Base-by-base conservation (phyloP, 2,797 vertebrate species). In the Notolepis coatsorum region DNA sequence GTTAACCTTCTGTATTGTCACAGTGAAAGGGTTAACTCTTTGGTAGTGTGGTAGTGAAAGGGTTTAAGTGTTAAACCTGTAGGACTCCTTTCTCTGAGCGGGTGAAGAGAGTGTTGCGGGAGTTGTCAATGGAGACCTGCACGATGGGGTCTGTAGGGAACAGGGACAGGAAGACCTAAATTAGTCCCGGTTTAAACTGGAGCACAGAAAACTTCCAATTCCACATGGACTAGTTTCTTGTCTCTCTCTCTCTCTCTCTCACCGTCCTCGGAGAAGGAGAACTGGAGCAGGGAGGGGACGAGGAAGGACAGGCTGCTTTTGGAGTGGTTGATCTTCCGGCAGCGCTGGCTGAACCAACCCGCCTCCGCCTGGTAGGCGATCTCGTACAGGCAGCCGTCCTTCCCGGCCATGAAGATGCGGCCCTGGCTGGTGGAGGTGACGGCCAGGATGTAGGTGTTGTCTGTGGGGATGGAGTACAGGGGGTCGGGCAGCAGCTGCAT, bases 191-290 rank as follows among this genome's bases (percentile, higher is more conserved):
- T 54, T 58, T 3, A 31, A n/a, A 57, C 28, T 18, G 30, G 7
- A 51, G 52, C 15, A 28, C 10, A 28, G 9, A 54, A n/a, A 43
- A 5, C 0, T 38, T 62, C 35, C 3, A 3, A 25, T 2, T 20
- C n/a, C 20, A 42, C 2, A 15, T 24, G 3, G 13, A 48, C 39
- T 9, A 1, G 4, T 17, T 20, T 23, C 7, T 9, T 1, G 4
- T 17, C 20, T 23, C 7, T 17, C 27, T 24, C 21, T 10, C 8
- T 8, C 10, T 51, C 27, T 53, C 48, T n/a, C 93, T 88, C 71
- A 99, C 98, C 98, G 49, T 99, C 98, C 81, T 99, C 97, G 48
- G 97, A 99, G 75, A 99, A 99, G 0, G 96, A 96, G 82, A 99
- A 99, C 66, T 99, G 97, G 4, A 99, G 93, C 70, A 98, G 86